phyloP scores from a whole-genome alignment of 2,113 vertebrate genomes.

The Bambusicola thoracicus region DNA sequence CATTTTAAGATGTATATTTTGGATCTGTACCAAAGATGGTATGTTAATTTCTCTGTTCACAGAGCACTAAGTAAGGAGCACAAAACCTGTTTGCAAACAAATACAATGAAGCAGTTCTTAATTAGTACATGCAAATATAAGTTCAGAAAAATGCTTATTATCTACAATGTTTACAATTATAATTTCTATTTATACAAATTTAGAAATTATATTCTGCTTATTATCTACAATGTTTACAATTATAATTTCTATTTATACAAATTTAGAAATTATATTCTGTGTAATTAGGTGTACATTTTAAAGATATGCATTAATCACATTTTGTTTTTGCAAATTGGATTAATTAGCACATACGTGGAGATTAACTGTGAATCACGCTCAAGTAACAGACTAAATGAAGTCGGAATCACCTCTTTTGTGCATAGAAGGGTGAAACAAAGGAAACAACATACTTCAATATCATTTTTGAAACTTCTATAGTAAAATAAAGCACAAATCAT shows the following conservation, averaged over 20 bases:
- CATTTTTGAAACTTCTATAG: background rate
- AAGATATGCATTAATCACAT: conserved; percentile 54
- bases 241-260: conserved; percentile 32
- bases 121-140: conserved; percentile 46
- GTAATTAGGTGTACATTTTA: conserved; percentile 62
- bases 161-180: conserved; percentile 6
- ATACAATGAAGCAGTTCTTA: conserved; percentile 15
- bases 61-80: background rate
- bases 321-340: conserved; percentile 54
- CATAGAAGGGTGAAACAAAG: background rate
- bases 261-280: conserved; percentile 51
- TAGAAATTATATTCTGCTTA: conserved; percentile 50
- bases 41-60: background rate
- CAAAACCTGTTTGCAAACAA: conserved; percentile 15
- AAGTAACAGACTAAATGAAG: background rate
- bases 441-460: background rate
- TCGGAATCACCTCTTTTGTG: background rate
- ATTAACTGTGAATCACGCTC: conserved; percentile 17
- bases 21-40: background rate
- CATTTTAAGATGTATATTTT: background rate
- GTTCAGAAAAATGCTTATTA: conserved; percentile 25
- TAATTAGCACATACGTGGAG: conserved; percentile 47
- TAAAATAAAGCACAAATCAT: background rate
- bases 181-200: conserved; percentile 39
- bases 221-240: conserved; percentile 1